These are phyloP conservation scores for Rhagoletis zephyria DNA, from an alignment of 1,140 invertebrate species.

Conservation along the genomic window DNA sequence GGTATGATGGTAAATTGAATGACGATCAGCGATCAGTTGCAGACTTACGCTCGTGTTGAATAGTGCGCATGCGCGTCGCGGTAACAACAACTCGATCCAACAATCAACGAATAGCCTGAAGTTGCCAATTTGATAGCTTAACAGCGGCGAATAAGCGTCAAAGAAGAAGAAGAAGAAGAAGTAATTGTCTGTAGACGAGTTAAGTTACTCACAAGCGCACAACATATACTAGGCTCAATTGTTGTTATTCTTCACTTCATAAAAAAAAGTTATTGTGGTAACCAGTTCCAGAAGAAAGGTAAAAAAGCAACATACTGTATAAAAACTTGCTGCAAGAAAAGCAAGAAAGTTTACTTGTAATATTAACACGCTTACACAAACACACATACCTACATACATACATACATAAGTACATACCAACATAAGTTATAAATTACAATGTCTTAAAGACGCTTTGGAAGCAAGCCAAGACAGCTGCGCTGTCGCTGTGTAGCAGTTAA, in stretches of 20 bases:
- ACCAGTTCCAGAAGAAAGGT: constrained; percentile 50
- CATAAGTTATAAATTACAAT: neutral
- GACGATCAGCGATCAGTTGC: constrained; percentile 69
- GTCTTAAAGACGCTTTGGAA: neutral
- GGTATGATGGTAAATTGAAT: constrained; percentile 70
- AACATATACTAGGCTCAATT: neutral
- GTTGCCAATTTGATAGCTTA: neutral
- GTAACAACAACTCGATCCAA: constrained; percentile 48
- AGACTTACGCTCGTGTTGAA: constrained; percentile 72
- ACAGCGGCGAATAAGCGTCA: constrained; percentile 42
- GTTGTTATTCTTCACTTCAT: neutral
- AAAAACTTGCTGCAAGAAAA: neutral
- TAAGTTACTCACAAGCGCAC: neutral
- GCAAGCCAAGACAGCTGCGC: neutral
- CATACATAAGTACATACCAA: neutral
- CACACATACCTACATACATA: neutral
- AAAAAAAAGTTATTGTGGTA: constrained; percentile 4
- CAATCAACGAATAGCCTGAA: constrained; percentile 37
- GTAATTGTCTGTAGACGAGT: neutral
- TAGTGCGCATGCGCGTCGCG: constrained; percentile 69
- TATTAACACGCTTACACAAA: neutral
- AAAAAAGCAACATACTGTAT: constrained; percentile 20
- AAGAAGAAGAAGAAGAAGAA: constrained; percentile 38
- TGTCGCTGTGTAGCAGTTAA: constrained; percentile 2
- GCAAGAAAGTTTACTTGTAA: constrained; percentile 13